Evolutionary conservation across 2,888 invertebrate genomes (phyloP).

Genomic region (Tetanocera ferruginea): DNA sequence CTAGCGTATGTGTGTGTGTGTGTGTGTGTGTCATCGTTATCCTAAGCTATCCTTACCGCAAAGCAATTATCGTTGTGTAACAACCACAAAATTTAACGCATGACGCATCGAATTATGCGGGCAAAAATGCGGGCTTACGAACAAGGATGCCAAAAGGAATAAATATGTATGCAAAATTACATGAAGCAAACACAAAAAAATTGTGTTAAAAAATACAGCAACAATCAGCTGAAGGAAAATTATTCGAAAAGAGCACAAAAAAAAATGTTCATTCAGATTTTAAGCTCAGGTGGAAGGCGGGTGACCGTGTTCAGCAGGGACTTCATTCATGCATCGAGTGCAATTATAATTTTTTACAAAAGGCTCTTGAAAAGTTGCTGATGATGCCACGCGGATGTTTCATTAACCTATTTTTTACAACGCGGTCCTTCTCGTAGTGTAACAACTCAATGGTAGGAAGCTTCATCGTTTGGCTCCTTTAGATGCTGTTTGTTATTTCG

Average conservation of each 20-base stretch:
- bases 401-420: conserved; percentile 14
- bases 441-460: not conserved
- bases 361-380: conserved; percentile 2
- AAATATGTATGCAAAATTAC: not conserved
- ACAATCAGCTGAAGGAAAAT: no score
- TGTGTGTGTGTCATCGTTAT: conserved; percentile 6
- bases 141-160: not conserved
- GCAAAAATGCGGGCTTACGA: not conserved
- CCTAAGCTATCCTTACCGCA: conserved; percentile 15
- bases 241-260: not conserved
- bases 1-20: not conserved
- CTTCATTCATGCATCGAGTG: not conserved
- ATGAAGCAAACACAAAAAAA: not conserved
- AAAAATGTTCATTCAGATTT: not conserved
- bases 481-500: not conserved
- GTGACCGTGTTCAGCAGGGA: not conserved
- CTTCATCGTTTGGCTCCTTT: not conserved
- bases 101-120: conserved; percentile 12
- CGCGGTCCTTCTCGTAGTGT: not conserved
- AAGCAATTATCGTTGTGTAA: conserved; percentile 20
- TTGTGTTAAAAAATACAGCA: no score
- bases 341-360: conserved; percentile 10
- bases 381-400: not conserved
- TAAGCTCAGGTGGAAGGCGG: not conserved
- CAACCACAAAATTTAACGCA: conserved; percentile 29